Percentiles rank a stretch among this genome's conserved stretches.
phyloP scores from a whole-genome alignment of 1,140 invertebrate species.

The Caenorhabditis inopinata region DNA sequence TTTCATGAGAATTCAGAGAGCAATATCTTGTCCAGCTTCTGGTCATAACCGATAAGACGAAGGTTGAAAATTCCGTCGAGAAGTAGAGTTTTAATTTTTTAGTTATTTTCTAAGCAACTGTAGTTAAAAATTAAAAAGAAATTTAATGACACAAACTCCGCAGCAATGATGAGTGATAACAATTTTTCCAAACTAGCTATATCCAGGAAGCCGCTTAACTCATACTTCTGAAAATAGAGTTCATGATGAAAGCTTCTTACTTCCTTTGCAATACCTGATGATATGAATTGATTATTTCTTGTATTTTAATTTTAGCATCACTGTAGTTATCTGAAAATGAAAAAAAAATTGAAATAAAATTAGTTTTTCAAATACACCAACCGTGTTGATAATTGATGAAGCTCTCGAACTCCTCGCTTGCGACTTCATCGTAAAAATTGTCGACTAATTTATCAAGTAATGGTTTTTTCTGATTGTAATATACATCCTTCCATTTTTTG shows the following conservation, averaged over 20 bases:
- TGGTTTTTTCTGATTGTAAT: background rate
- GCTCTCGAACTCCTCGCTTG: too few relatives aligned
- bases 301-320: background rate
- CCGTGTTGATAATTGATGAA: too few relatives aligned
- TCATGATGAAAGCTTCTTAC: background rate
- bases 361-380: too few relatives aligned
- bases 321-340: background rate
- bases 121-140: background rate
- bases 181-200: background rate
- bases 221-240: background rate
- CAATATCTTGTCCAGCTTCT: background rate
- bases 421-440: background rate
- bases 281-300: background rate
- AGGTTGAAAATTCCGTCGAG: background rate
- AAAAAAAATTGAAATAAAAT: too few relatives aligned
- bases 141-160: background rate
- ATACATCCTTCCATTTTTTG: background rate
- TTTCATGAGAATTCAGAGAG: too few relatives aligned
- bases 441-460: background rate
- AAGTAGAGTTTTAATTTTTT: background rate
- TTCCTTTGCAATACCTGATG: too few relatives aligned
- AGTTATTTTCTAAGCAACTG: too few relatives aligned
- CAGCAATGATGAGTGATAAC: background rate
- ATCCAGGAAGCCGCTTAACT: background rate
- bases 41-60: background rate